Evolutionary conservation across 2,888 invertebrate species (phyloP), one percentile per base, ranked within the genome.

Genomic region (Apodemia duryi): DNA sequence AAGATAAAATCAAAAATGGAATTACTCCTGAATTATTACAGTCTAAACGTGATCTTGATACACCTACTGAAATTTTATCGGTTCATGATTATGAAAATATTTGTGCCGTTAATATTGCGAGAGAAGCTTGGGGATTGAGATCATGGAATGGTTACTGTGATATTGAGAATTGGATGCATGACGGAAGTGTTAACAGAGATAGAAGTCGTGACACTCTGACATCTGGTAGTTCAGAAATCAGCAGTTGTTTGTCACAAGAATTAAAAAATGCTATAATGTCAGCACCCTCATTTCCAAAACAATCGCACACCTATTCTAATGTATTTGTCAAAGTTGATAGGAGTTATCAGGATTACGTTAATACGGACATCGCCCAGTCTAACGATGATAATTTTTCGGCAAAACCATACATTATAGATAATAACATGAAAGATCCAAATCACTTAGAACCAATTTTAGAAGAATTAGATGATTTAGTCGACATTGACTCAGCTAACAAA

Each of bases 61-160:
- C 92, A 46, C 92, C 92, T n/a, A 91, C 94, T 54, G 93, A 94
- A 76, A 86, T 93, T 29, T 82, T 94, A 63, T 94, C 94, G 6
- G 93, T 94, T 62, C 94, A 94, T 73, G 94, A 94, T 75, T 94
- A 94, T 74, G 94, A 94, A 79, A 94, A 94, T 75, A 92, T 94
- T 70, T 94, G 94, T 76, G 94, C 94, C 2, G 91, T 94, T 6
- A 94, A 94, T 72, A 93, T 94, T 65, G 94, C 94, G 2, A 84
- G 94, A 69, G 94, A 94, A 77, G 93, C 93, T 21, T 94, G 94
- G 94, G 94, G 94, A 0, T 82, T 94, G 63, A 86, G 94, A 57
- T 94, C 94, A 49, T 94, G 94, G 94, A 93, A 93, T 74, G 94
- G 93, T 3, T 94, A 94, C 75, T 93, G 91, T 46, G 94, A 94